phyloP scores from a whole-genome alignment of 1,140 invertebrate genomes.

The Eupristina koningsbergeri region DNA sequence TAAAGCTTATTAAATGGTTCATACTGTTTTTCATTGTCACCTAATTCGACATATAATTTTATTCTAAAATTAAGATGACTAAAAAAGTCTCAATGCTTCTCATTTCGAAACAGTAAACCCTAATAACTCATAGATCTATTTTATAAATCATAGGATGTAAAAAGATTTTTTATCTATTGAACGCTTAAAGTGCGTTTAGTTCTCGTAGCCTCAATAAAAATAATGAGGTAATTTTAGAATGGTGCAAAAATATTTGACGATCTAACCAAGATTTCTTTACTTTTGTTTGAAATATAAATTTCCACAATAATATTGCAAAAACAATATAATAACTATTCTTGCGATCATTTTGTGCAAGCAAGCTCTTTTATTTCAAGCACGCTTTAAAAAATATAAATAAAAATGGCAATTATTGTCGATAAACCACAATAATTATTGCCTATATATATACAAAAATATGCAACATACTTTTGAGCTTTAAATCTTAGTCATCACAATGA shows the following conservation, averaged over 20 bases:
- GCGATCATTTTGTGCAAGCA: background rate
- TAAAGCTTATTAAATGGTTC: too few relatives aligned
- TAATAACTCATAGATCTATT: background rate
- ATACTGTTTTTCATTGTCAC: too few relatives aligned
- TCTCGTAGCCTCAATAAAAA: background rate
- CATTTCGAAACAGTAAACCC: background rate
- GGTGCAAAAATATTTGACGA: background rate
- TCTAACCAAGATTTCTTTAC: background rate
- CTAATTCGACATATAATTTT: too few relatives aligned
- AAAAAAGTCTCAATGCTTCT: too few relatives aligned
- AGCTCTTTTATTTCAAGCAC: background rate
- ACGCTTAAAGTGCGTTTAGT: too few relatives aligned
- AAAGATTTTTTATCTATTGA: background rate
- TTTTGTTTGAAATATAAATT: too few relatives aligned
- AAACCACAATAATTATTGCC: background rate
- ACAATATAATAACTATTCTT: background rate
- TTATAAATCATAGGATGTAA: background rate
- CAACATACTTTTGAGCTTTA: background rate
- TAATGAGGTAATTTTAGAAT: background rate
- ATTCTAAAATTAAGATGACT: too few relatives aligned
- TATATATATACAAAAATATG: background rate
- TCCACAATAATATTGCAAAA: background rate
- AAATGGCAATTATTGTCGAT: background rate
- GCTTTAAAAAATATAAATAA: too few relatives aligned
- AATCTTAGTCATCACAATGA: too few relatives aligned